These are phyloP conservation scores for Hylaeus anthracinus DNA, from an alignment of 1,140 invertebrate genomes.

Conservation along the genomic window DNA sequence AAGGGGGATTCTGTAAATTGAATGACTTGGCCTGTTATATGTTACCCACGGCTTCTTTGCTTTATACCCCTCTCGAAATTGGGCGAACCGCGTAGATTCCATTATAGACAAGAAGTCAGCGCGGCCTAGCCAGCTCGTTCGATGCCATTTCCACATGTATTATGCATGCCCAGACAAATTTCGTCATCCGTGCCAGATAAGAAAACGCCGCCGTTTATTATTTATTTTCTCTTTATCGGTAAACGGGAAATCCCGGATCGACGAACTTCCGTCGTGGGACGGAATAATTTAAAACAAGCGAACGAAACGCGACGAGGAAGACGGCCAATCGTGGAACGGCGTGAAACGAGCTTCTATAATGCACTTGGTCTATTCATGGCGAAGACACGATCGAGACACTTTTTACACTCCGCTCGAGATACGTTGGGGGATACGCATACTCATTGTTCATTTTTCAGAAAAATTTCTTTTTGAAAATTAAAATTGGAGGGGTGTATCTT, in stretches of 20 bases:
- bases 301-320: too few species aligned
- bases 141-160: conserved; percentile 76
- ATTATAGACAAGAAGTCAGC: conserved; percentile 79
- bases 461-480: too few species aligned
- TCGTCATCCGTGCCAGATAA: conserved; percentile 68
- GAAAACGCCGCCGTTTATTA: conserved; percentile 34
- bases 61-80: conserved; percentile 72
- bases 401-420: too few species aligned
- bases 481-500: too few species aligned
- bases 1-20: conserved; percentile 75
- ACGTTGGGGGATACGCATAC: too few species aligned
- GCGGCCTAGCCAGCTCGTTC: conserved; percentile 64
- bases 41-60: conserved; percentile 74
- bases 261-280: not conserved
- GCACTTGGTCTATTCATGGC: too few species aligned
- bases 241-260: conserved; percentile 16
- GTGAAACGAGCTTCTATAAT: too few species aligned
- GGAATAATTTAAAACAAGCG: conserved; percentile 14
- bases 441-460: too few species aligned
- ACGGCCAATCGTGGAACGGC: too few species aligned
- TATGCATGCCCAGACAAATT: conserved; percentile 78
- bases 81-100: conserved; percentile 77
- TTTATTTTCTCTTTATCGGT: conserved; percentile 16
- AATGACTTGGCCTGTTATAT: conserved; percentile 76
- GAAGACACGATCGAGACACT: too few species aligned